Conservation (phyloP, 1,140 invertebrate species). For the Bombus sylvicola region DNA sequence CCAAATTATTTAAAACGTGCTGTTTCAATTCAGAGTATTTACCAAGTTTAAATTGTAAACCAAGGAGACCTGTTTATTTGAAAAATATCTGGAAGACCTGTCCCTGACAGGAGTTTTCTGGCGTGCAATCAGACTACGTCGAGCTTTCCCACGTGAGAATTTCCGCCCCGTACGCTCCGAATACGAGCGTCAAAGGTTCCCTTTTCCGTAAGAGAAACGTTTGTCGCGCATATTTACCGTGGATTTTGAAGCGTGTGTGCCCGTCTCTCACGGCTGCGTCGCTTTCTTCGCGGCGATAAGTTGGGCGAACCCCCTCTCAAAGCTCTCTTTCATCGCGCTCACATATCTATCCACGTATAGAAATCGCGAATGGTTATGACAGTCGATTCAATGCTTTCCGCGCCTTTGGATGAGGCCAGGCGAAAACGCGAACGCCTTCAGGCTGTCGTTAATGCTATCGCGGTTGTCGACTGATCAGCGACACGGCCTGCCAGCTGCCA, state of each 20-base stretch:
- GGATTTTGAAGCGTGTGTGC: conserved; percentile 33
- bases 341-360: conserved; percentile 47
- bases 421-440: background rate
- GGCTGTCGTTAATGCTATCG: conserved; percentile 26
- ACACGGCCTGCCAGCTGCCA: background rate
- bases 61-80: background rate
- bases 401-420: background rate
- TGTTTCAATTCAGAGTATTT: background rate
- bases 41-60: background rate
- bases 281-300: conserved; percentile 53
- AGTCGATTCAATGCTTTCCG: conserved; percentile 54
- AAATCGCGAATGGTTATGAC: conserved; percentile 60
- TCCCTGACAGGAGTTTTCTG: background rate
- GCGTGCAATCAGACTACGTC: background rate
- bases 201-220: conserved; percentile 22
- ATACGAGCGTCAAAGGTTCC: conserved; percentile 23
- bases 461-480: background rate
- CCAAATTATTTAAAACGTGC: background rate
- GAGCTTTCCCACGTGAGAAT: background rate
- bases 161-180: background rate
- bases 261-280: background rate
- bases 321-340: conserved; percentile 46
- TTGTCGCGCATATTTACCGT: conserved; percentile 58
- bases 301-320: conserved; percentile 22
- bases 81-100: background rate